These are phyloP conservation scores for Agrotis exclamationis DNA, from an alignment of 2,888 invertebrate genomes.

Conservation along the genomic window DNA sequence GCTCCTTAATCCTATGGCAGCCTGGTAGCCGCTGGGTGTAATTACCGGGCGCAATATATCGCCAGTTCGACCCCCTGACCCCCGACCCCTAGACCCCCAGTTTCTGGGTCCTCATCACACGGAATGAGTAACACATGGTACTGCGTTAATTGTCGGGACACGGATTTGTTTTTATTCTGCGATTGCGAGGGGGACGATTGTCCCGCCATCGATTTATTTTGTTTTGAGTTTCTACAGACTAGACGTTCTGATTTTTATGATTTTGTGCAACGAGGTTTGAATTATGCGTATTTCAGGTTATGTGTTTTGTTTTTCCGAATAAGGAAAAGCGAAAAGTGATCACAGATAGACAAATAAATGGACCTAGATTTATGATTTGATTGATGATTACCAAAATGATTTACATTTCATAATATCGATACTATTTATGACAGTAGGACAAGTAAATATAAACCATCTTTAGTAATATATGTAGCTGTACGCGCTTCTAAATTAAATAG, in stretches of 20 bases:
- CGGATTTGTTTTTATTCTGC: slow-evolving; percentile 85
- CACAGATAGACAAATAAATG: not conserved
- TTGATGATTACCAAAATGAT: no score
- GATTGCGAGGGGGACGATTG: slow-evolving; percentile 72
- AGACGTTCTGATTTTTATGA: slow-evolving; percentile 49
- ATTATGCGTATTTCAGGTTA: slow-evolving; percentile 11
- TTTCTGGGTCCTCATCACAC: slow-evolving; percentile 81
- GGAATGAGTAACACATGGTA: slow-evolving; percentile 87
- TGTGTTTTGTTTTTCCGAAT: not conserved
- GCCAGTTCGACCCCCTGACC: slow-evolving; percentile 73
- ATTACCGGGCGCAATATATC: slow-evolving; percentile 87
- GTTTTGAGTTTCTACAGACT: slow-evolving; percentile 51
- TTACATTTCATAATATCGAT: not conserved
- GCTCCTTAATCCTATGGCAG: slow-evolving; percentile 84
- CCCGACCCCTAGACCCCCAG: slow-evolving; percentile 63
- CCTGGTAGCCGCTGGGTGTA: slow-evolving; percentile 84
- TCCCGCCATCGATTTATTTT: slow-evolving; percentile 68
- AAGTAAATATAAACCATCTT: slow-evolving; percentile 32
- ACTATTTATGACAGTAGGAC: not conserved
- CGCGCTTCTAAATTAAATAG: slow-evolving; percentile 59
- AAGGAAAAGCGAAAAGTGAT: slow-evolving; percentile 7
- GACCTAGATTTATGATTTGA: no score
- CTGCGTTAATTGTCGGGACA: slow-evolving; percentile 86
- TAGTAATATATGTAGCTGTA: slow-evolving; percentile 33
- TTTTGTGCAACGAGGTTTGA: slow-evolving; percentile 33